A percentile compares a stretch with the other conserved stretches of the same genome.
Conservation (phyloP, 2,797 vertebrate genomes). For the Cossypha polioptera region DNA sequence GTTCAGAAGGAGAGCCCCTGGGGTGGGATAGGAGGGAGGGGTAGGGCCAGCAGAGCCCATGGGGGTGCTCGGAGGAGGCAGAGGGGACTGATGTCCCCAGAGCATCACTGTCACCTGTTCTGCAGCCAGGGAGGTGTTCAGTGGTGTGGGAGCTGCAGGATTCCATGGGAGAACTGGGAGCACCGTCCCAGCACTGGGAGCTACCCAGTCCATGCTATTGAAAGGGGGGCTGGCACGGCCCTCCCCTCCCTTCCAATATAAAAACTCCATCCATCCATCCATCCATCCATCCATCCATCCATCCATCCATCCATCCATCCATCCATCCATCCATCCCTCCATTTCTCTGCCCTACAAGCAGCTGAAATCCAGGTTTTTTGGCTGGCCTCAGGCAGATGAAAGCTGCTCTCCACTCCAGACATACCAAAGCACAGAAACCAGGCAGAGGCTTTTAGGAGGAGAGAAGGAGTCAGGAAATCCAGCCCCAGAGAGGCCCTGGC, state of each 20-base stretch:
- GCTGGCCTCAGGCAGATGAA: neutral
- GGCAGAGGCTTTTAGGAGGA: neutral
- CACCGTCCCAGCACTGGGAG: neutral
- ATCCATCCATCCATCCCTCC: too few species aligned
- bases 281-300: too few species aligned
- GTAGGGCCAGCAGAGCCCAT: neutral
- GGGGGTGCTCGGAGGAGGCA: neutral
- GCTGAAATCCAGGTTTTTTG: neutral
- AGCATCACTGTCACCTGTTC: neutral
- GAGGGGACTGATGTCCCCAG: accelerated
- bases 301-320: too few species aligned
- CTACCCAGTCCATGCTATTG: neutral
- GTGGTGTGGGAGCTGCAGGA: neutral
- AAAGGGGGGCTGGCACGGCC: accelerated
- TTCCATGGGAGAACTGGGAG: accelerated
- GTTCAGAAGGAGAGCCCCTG: accelerated
- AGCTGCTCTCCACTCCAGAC: neutral
- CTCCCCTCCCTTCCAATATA: accelerated
- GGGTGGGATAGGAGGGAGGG: neutral
- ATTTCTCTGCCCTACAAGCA: too few species aligned
- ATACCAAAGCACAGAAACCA: neutral
- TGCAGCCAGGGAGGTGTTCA: neutral
- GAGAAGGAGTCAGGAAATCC: conserved; percentile 10
- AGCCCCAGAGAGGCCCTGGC: neutral
- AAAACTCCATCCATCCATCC: neutral